Evolutionary conservation across 2,888 invertebrate genomes (phyloP).

Genomic region (Caenorhabditis doughertyi): DNA sequence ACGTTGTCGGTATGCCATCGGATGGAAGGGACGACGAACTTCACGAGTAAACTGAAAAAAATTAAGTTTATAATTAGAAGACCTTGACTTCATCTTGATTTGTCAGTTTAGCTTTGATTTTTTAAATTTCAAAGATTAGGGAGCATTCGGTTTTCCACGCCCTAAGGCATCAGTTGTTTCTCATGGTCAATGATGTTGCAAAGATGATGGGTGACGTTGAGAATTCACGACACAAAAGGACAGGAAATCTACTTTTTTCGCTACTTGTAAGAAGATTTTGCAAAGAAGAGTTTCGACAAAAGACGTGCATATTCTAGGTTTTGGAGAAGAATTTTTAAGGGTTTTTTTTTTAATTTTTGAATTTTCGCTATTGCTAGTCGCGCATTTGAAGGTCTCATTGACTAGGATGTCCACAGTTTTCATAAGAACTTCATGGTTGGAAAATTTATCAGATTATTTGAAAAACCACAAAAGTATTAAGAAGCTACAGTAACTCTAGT

Average conservation of each 20-base stretch:
- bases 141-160: neutral
- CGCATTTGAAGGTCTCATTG: no score
- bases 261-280: no score
- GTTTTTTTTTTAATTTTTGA: no score
- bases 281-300: neutral
- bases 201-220: conserved; percentile 21
- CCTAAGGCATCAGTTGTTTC: conserved; percentile 12
- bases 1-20: conserved; percentile 64
- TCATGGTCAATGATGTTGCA: conserved; percentile 27
- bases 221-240: conserved; percentile 11
- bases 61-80: neutral
- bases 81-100: neutral
- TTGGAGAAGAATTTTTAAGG: no score
- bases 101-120: neutral
- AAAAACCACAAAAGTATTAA: no score
- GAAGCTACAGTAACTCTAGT: no score
- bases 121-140: conserved; percentile 16
- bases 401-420: no score
- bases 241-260: conserved; percentile 18
- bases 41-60: conserved; percentile 58
- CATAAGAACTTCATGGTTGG: no score
- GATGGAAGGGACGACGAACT: conserved; percentile 65
- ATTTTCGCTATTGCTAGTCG: no score
- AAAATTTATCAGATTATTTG: no score
- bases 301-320: neutral